Evolutionary conservation across 2,888 invertebrate genomes (phyloP), one percentile per base, ranked within the genome.

Genomic region (Achlya flavicornis): DNA sequence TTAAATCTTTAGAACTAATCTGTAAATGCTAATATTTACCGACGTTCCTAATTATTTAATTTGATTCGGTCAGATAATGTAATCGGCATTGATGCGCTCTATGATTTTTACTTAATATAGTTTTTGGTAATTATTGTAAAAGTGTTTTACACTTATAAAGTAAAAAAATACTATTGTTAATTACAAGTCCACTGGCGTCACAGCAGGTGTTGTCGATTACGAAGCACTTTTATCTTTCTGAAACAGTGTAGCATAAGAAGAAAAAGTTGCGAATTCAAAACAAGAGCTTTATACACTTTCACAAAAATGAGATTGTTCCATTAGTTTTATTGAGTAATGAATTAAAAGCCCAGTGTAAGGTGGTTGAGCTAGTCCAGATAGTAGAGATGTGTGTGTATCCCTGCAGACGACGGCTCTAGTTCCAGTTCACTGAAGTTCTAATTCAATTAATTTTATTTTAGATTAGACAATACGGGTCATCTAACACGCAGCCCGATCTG

Each of bases 381-480:
- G 41, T 63, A 61, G 61, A 57, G 60, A 61, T 59, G 43, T 12
- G 33, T 33, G 41, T 60, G 48, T 19, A 19, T 19, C 46, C 43
- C 64, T 53, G 26, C 41, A 58, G 64, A 63, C 59, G 16, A 61
- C 16, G 58, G 58, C 63, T 63, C 26, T 26, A 26, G 26, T 26
- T 35, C 62, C 67, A 65, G 64, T 46, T 46, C 46, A 46, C 46
- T 46, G 46, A n/a, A 46, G 6, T n/a, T n/a, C 6, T 66, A 63
- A 66, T 19, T 53, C 53, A 61, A 67, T 67, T 66, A 57, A 65
- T 68, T 68, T 62, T 70, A 69, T 67, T 66, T 67, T 66, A 63
- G 57, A 70, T 71, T 68, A 66, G 67, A 63, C 63, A 63, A 60
- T 60, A 64, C 62, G 57, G 58, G 48, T 58, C 63, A 62, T 48